These are phyloP conservation scores for Mastomys coucha DNA, from an alignment of 2,113 vertebrate species.

Conservation along the genomic window DNA sequence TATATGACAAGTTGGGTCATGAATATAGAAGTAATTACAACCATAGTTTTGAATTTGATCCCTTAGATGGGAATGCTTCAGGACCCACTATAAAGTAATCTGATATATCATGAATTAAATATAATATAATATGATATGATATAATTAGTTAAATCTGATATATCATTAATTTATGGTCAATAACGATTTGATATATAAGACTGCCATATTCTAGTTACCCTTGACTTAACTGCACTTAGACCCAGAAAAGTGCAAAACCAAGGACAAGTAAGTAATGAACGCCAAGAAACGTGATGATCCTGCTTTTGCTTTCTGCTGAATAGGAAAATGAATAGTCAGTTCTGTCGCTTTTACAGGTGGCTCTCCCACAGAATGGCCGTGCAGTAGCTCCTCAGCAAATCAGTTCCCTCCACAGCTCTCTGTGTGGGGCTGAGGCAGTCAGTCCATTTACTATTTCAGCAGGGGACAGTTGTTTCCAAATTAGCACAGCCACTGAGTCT, in stretches of 20 bases:
- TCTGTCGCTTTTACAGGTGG: background rate
- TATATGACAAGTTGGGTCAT: background rate
- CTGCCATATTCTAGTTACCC: background rate
- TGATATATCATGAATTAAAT: background rate
- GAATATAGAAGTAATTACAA: conserved; percentile 5
- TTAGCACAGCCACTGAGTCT: background rate
- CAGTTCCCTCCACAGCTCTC: background rate
- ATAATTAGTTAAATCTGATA: background rate
- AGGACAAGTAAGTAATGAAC: conserved; percentile 14
- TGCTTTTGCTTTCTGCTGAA: conserved; percentile 35
- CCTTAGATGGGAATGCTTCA: background rate
- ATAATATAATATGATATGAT: no score
- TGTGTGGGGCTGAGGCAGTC: background rate
- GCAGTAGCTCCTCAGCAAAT: background rate
- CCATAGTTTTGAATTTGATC: background rate
- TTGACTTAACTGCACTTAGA: background rate
- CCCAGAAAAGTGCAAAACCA: background rate
- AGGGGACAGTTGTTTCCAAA: conserved; percentile 24
- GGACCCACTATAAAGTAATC: background rate
- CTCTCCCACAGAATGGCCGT: background rate
- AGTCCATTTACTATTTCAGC: background rate
- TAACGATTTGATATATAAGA: background rate
- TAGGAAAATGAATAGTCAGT: background rate
- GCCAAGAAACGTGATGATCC: background rate
- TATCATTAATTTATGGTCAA: background rate